phyloP scores from a whole-genome alignment of 2,797 vertebrate species.

The Gymnoscopelus braueri region DNA sequence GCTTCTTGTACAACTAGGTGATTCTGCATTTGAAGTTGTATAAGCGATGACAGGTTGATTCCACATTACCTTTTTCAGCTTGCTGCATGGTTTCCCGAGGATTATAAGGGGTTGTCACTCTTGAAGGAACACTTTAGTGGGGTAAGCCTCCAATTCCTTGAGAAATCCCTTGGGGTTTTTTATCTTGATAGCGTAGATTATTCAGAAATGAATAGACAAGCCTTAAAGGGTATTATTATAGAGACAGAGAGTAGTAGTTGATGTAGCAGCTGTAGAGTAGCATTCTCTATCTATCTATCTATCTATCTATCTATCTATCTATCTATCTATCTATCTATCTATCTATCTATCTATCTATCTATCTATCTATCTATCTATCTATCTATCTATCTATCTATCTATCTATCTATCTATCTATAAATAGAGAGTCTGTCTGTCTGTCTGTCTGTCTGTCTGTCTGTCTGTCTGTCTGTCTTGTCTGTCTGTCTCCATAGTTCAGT shows the following conservation, averaged over 20 bases:
- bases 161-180: conserved; percentile 3
- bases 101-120: conserved; percentile 31
- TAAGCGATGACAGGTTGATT: conserved; percentile 51
- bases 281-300: no score
- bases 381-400: no score
- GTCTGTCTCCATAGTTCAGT: no score
- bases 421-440: no score
- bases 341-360: no score
- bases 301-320: no score
- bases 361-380: no score
- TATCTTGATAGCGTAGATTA: conserved; percentile 2
- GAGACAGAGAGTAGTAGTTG: not conserved
- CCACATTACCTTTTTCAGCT: conserved; percentile 53
- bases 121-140: conserved; percentile 1
- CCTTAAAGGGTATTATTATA: not conserved
- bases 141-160: conserved; percentile 1
- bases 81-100: conserved; percentile 28
- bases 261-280: not conserved
- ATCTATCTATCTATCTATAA: no score
- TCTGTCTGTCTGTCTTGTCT: no score
- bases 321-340: no score
- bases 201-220: not conserved
- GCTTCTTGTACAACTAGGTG: conserved; percentile 47
- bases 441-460: no score
- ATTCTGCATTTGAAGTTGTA: conserved; percentile 61